phyloP scores from a whole-genome alignment of 2,797 vertebrate genomes.

The Peromyscus melanophrys region DNA sequence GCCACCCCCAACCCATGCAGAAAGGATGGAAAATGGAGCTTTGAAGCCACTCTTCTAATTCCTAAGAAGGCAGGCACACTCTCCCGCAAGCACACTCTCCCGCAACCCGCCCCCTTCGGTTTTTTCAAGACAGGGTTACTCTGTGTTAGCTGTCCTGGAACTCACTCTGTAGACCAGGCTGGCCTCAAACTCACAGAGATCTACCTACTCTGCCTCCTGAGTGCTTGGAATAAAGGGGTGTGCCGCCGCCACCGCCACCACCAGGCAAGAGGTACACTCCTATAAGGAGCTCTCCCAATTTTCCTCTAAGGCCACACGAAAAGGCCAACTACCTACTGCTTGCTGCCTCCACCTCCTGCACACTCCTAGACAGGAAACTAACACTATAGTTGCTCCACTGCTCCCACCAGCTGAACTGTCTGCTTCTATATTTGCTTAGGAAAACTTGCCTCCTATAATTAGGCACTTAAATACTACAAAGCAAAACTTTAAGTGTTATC shows the following conservation, averaged over 20 bases:
- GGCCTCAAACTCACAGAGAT: background rate
- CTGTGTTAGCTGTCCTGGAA: background rate
- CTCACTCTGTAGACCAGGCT: no score
- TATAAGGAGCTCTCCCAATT: background rate
- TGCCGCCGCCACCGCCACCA: background rate
- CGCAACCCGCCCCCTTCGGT: background rate
- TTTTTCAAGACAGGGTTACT: background rate
- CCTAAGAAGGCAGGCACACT: background rate
- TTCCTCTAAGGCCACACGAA: background rate
- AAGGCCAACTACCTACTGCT: background rate
- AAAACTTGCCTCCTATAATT: conserved; percentile 14
- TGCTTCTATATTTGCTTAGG: background rate
- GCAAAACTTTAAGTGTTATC: conserved; percentile 20
- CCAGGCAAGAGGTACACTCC: background rate
- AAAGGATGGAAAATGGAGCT: background rate
- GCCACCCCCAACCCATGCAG: background rate
- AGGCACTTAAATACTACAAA: conserved; percentile 41
- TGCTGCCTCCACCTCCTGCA: background rate
- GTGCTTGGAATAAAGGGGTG: background rate
- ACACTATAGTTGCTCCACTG: background rate
- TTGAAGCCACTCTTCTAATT: background rate
- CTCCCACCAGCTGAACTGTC: background rate
- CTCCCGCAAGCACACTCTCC: no score
- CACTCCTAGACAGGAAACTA: background rate
- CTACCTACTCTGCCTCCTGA: background rate